These are phyloP conservation scores for Thecophora atra DNA, from an alignment of 2,888 invertebrate species.

Conservation along the genomic window DNA sequence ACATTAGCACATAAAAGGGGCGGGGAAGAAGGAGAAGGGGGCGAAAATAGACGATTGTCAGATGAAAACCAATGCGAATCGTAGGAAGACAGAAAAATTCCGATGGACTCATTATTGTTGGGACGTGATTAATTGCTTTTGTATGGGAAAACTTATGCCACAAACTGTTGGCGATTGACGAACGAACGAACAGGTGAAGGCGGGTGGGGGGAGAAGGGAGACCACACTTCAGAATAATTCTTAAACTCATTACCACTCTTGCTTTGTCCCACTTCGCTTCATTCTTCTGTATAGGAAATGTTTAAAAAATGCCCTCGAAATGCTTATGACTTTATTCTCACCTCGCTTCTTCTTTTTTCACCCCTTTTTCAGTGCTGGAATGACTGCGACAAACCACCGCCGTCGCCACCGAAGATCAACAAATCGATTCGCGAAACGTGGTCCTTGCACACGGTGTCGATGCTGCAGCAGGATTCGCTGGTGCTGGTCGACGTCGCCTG, in stretches of 20 bases:
- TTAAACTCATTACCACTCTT: no score
- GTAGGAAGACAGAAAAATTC: conserved; percentile 7
- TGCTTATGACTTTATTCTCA: background rate
- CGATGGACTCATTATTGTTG: conserved; percentile 52
- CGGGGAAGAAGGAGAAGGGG: conserved; percentile 7
- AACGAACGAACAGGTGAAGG: no score
- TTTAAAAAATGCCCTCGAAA: background rate
- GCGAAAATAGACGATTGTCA: background rate
- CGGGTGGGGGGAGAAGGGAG: no score
- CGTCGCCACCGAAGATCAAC: conserved; percentile 56
- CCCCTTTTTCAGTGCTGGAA: conserved; percentile 61
- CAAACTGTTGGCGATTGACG: no score
- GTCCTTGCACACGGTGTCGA: conserved; percentile 61
- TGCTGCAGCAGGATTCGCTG: conserved; percentile 63
- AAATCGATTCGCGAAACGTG: conserved; percentile 60
- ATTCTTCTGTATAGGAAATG: no score
- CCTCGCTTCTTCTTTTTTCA: conserved; percentile 24
- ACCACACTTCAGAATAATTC: no score
- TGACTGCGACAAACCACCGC: conserved; percentile 58
- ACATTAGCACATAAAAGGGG: conserved; percentile 7
- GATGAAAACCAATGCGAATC: background rate
- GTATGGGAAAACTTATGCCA: no score
- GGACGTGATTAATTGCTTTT: conserved; percentile 53
- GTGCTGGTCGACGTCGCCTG: conserved; percentile 65
- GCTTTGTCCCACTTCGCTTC: no score